Base-by-base conservation (phyloP, 2,797 vertebrate species). In the Ficedula albicollis region DNA sequence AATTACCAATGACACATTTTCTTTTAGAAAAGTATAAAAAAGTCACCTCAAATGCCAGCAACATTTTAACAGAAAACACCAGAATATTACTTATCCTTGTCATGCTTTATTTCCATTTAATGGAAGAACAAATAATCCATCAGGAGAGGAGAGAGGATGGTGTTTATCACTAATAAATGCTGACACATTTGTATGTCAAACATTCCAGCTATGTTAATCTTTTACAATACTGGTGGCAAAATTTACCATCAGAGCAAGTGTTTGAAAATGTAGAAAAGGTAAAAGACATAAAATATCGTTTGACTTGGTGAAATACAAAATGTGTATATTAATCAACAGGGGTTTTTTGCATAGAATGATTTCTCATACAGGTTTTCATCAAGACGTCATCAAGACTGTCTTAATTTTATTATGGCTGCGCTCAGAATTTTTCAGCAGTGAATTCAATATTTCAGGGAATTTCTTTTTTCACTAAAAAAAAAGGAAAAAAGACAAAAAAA, bases 131-230 rank as follows among this genome's bases (percentile, higher is more conserved):
- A 82, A 84, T 76, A 94, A 69, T 93, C 59, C 56, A 90, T 88
- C 87, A 91, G 41, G 46, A 94, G 7, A 66, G 27, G 62, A 83
- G 70, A 91, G 84, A 94, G 64, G 30, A 89, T 74, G 41, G 17
- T 82, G 72, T 84, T 96, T 95, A 90, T 81, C 43, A 49, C 66
- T 96, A 90, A 93, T 75, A 92, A 87, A 27, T 64, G 30, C 46
- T 90, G 93, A 94, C 80, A 76, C 9, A 86, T 96, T 88, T 70
- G 58, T 73, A 76, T 79, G 87, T 90, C 94, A 95, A 84, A 84
- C 52, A 75, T 39, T 63, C 44, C 44, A 86, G 27, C 7, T 39
- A 30, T 30, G 39, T 92, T 95, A 90, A 82, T 90, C 70, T 93
- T 93, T 90, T 73, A 66, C 48, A 74, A 16, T 85, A 34, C 14